These are phyloP conservation scores for Drosophila biarmipes DNA, from an alignment of 1,140 invertebrate species.

Conservation along the genomic window DNA sequence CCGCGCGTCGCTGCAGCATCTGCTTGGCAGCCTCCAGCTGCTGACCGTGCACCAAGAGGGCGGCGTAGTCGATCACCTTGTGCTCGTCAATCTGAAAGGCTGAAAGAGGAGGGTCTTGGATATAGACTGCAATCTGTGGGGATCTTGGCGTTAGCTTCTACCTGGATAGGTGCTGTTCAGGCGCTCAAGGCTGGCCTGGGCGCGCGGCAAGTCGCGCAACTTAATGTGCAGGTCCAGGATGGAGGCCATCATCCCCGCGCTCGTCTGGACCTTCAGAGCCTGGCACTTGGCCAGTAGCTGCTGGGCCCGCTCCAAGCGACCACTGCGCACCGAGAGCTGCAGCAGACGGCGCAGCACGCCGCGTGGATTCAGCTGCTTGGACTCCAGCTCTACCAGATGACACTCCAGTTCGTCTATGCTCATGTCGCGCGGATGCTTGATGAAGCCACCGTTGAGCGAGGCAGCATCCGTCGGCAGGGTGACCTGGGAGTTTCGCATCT, in stretches of 20 bases:
- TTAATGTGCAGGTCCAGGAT: constrained; percentile 85
- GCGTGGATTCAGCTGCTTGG: constrained; percentile 85
- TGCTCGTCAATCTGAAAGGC: constrained; percentile 85
- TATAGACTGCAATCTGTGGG: background rate
- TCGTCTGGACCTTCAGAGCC: constrained; percentile 73
- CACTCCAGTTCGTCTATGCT: constrained; percentile 85
- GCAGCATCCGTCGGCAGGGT: constrained; percentile 32
- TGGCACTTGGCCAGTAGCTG: constrained; percentile 83
- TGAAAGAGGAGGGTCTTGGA: constrained; percentile 1
- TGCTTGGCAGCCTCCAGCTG: constrained; percentile 83
- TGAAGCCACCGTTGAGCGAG: constrained; percentile 42
- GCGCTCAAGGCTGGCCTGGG: constrained; percentile 69
- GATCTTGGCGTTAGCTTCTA: constrained; percentile 12
- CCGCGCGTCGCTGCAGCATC: constrained; percentile 66
- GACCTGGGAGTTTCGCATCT: constrained; percentile 56
- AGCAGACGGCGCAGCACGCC: constrained; percentile 85
- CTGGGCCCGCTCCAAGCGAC: constrained; percentile 83
- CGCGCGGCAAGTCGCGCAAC: constrained; percentile 76
- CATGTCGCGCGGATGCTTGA: constrained; percentile 85
- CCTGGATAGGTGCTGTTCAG: constrained; percentile 70
- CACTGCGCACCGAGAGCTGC: constrained; percentile 79
- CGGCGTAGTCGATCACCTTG: constrained; percentile 85
- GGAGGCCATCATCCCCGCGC: constrained; percentile 84
- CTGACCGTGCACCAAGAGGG: constrained; percentile 82
- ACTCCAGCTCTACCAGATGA: constrained; percentile 85